phyloP scores from a whole-genome alignment of 2,113 vertebrate genomes.

The Rhadina sibilatrix region DNA sequence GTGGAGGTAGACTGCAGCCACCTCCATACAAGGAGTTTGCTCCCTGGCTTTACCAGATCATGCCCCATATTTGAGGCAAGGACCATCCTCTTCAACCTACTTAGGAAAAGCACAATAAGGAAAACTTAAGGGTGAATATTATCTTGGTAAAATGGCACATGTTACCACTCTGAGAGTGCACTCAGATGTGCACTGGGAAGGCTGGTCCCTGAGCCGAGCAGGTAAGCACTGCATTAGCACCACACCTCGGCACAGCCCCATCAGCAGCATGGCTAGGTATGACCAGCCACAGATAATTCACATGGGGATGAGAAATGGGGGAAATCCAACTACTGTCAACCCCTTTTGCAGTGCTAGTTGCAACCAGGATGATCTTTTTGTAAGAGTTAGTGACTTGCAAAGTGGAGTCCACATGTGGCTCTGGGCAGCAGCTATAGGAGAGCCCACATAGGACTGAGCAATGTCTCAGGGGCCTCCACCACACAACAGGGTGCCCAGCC shows the following conservation, averaged over 20 bases:
- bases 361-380: not conserved
- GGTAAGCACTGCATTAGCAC: rapidly evolving
- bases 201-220: rapidly evolving
- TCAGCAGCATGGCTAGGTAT: rapidly evolving
- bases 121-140: not conserved
- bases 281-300: not conserved
- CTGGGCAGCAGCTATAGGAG: not conserved
- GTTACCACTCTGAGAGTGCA: not conserved
- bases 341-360: not conserved
- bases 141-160: not conserved
- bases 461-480: not conserved
- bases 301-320: not conserved
- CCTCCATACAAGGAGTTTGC: not conserved
- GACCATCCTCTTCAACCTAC: not conserved
- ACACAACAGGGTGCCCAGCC: not conserved
- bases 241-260: rapidly evolving
- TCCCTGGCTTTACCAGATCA: not conserved
- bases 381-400: not conserved
- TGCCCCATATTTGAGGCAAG: not conserved
- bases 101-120: not conserved
- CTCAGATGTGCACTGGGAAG: not conserved
- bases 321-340: not conserved
- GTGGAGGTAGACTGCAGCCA: not conserved
- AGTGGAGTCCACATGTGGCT: rapidly evolving
- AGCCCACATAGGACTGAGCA: rapidly evolving